phyloP scores from a whole-genome alignment of 2,888 invertebrate genomes.

The Vannuccia rotundouncinata region DNA sequence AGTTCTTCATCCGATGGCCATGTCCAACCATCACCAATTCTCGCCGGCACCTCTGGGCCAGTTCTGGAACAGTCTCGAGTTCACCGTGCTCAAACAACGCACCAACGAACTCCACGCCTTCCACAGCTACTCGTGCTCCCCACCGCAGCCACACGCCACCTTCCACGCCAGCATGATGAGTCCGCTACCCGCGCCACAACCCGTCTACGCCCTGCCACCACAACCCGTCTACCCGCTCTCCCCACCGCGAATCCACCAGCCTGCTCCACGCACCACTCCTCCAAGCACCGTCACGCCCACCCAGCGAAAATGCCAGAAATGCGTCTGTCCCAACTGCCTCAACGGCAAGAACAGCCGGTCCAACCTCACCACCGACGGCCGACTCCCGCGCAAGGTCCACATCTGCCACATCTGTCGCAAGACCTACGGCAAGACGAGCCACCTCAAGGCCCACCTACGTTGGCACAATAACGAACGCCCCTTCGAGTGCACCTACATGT shows the following conservation, averaged over 20 bases:
- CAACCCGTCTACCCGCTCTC: background rate
- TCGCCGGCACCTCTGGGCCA: background rate
- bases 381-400: constrained; percentile 59
- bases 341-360: constrained; percentile 32
- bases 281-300: background rate
- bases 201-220: background rate
- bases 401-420: constrained; percentile 81
- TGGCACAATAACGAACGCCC: constrained; percentile 98
- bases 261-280: background rate
- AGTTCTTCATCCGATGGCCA: background rate
- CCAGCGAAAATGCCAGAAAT: constrained; percentile 39
- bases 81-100: background rate
- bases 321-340: constrained; percentile 39
- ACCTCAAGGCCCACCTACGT: constrained; percentile 91
- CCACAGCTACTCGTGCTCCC: background rate
- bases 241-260: too few relatives aligned
- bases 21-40: background rate
- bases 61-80: background rate
- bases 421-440: constrained; percentile 93
- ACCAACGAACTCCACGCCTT: background rate
- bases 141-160: background rate
- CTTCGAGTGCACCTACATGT: constrained; percentile 93
- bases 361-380: constrained; percentile 13
- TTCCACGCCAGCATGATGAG: background rate
- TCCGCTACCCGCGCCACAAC: background rate